Evolutionary conservation across 2,797 vertebrate genomes (phyloP), one percentile per base, ranked within the genome.

Genomic region (Helostoma temminkii): DNA sequence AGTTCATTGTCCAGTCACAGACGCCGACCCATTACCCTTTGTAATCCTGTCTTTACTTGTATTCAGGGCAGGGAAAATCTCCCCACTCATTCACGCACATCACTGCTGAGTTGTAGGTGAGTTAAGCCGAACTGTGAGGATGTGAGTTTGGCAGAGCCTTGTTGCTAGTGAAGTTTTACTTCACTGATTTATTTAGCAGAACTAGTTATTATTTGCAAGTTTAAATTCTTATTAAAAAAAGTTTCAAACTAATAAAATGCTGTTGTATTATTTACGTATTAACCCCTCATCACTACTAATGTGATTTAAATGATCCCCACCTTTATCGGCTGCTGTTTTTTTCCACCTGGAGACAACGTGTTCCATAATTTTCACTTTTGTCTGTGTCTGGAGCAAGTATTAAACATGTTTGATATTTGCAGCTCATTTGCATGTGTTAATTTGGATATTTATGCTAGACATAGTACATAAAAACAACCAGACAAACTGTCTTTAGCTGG

Each of bases 21-120:
- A 60, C 34, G 32, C 19, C 10, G 30, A 58, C 64, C 67, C 25
- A 65, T 77, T 73, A 55, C 56, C 43, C 55, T 32, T 43, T 75
- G 39, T 77, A 82, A 86, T 83, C 88, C 81, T 19, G 8, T 65
- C 71, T 80, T 76, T 65, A 75, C 77, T 78, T 61, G 65, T 46
- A 52, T 46, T 46, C 62, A 60, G 79, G 16, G 25, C 57, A 21
- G 61, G 47, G 48, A 30, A 52, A 63, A 79, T 62, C 63, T n/a
- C 26, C 58, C 55, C 30, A 32, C 43, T 80, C 21, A 41, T 64
- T 74, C 37, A 72, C 57, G 70, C 61, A 30, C 61, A n/a, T 1
- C 52, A 19, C 6, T 39, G 50, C 11, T 41, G 50, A 54, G 37
- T 58, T 46, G 41, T 21, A 36, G 22, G n/a, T 56, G 55, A n/a